Percentiles rank a stretch among this genome's conserved stretches.
These are phyloP conservation scores for Artemia sinica DNA, from an alignment of 2,888 invertebrate species.

Conservation along the genomic window DNA sequence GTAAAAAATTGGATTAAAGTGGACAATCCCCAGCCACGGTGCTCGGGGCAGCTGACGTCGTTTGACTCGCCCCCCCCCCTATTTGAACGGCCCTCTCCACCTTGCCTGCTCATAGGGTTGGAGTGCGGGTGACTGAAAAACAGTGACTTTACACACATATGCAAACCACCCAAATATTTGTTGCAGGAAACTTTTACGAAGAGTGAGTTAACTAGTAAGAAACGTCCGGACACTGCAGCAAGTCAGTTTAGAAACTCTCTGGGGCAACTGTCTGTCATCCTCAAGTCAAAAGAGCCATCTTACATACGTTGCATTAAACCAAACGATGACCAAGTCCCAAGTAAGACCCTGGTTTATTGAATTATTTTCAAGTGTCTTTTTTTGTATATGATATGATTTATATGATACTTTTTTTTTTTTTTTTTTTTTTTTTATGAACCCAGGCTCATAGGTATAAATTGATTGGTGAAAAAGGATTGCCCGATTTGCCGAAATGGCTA, in stretches of 20 bases:
- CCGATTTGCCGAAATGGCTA: too few relatives aligned
- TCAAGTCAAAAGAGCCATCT: slow-evolving; percentile 82
- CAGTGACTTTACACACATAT: too few relatives aligned
- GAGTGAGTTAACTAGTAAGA: slow-evolving; percentile 51
- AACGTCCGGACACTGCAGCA: slow-evolving; percentile 71
- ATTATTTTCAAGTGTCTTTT: neutral
- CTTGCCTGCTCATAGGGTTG: neutral
- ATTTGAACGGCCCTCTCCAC: neutral
- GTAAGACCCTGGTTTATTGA: neutral
- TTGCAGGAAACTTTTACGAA: slow-evolving; percentile 40
- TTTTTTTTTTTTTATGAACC: slow-evolving; percentile 20
- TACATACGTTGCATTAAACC: slow-evolving; percentile 89
- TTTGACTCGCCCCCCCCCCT: too few relatives aligned
- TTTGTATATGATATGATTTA: neutral
- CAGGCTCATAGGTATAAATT: too few relatives aligned
- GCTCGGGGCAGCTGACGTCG: too few relatives aligned
- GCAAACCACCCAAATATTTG: slow-evolving; percentile 9
- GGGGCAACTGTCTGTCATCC: slow-evolving; percentile 65
- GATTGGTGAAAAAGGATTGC: too few relatives aligned
- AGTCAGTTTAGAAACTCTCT: slow-evolving; percentile 77
- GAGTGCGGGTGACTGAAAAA: neutral
- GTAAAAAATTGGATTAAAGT: too few relatives aligned
- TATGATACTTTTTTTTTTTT: slow-evolving; percentile 15
- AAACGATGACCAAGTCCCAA: slow-evolving; percentile 41
- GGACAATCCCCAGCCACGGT: too few relatives aligned